Evolutionary conservation across 2,888 invertebrate genomes (phyloP), one percentile per base, ranked within the genome.

Genomic region (Syrista parreyssii): DNA sequence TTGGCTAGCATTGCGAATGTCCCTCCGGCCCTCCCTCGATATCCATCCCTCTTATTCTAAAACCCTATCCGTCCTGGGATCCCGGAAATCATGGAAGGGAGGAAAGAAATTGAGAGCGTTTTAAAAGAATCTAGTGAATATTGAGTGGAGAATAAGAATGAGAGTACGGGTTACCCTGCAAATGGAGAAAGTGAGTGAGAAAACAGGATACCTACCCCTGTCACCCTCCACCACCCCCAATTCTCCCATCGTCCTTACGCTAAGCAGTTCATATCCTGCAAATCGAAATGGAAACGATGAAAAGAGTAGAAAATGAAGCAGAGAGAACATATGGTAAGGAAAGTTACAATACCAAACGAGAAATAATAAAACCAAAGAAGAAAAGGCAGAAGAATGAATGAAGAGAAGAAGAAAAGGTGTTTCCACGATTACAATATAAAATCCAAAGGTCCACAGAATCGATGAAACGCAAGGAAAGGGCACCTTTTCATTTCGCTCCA

Each of bases 61-160:
- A 55, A 55, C 55, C 55, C 55, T 55, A 55, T 68, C 32, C 72
- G 34, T 33, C 72, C 23, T 34, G 74, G 55, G 76, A 79, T 80
- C 79, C 77, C 77, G 76, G 55, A 79, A 78, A 75, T 78, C 71
- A 75, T 78, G 76, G 75, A 76, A 76, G 74, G 75, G 77, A 75
- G 81, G 77, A 78, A 81, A 79, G 75, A 73, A 75, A 79, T 79
- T 79, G 79, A 80, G 75, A 78, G 79, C 80, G 68, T 79, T 82
- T 80, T 79, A 81, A 79, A 79, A 79, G 79, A 79, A 77, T 81
- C 79, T 80, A 81, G 77, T 79, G 82, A 81, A 82, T 82, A 82
- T 82, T 55, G 55, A 55, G 55, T 55, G 55, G 55, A 55, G 55
- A 55, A 55, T 55, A 55, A 55, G 55, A 55, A 55, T 55, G 55